phyloP scores from a whole-genome alignment of 2,888 invertebrate genomes.

The Xestia xanthographa region DNA sequence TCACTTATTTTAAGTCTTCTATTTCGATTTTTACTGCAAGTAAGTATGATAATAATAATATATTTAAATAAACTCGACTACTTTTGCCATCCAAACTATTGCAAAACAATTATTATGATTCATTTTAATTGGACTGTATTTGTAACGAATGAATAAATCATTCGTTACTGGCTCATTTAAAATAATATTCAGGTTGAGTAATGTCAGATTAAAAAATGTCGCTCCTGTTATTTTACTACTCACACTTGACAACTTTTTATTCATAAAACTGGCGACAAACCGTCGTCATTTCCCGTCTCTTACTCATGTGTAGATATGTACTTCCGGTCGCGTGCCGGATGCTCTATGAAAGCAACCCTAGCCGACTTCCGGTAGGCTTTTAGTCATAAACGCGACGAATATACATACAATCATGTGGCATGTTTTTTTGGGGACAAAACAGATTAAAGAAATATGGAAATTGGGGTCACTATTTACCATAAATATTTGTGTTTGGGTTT shows the following conservation, averaged over 20 bases:
- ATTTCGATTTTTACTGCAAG: too few relatives aligned
- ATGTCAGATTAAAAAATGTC: background rate
- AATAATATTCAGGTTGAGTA: background rate
- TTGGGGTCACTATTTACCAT: slow-evolving; percentile 27
- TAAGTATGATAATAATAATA: too few relatives aligned
- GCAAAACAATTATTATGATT: too few relatives aligned
- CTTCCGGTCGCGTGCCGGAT: slow-evolving; percentile 70
- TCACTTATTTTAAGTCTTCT: too few relatives aligned
- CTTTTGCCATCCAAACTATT: too few relatives aligned
- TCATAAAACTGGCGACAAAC: slow-evolving; percentile 63
- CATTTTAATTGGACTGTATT: too few relatives aligned
- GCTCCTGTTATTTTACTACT: background rate
- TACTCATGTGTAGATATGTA: slow-evolving; percentile 67
- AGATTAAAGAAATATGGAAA: slow-evolving; percentile 21
- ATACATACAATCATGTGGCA: slow-evolving; percentile 45
- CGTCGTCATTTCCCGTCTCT: slow-evolving; percentile 65
- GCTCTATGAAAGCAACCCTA: slow-evolving; percentile 72
- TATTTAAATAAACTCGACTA: too few relatives aligned
- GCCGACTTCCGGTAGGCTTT: slow-evolving; percentile 71
- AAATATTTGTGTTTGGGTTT: background rate
- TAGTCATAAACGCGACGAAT: slow-evolving; percentile 64
- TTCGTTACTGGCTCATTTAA: background rate
- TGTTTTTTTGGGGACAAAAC: slow-evolving; percentile 43
- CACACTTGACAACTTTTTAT: slow-evolving; percentile 58
- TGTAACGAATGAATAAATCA: too few relatives aligned